phyloP scores from a whole-genome alignment of 2,113 vertebrate species.

The Pholis gunnellus region DNA sequence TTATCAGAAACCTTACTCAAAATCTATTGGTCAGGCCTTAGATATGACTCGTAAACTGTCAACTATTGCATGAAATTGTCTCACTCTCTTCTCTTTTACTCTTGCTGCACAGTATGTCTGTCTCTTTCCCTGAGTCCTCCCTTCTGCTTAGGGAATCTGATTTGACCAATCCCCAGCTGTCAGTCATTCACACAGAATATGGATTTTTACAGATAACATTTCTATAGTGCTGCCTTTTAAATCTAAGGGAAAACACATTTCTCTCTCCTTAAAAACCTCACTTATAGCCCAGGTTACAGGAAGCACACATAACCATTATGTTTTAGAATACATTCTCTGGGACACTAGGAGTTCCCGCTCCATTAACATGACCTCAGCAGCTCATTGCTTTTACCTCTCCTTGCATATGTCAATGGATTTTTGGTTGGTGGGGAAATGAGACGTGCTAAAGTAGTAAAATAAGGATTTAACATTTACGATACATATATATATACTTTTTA shows the following conservation, averaged over 20 bases:
- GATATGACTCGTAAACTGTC: neutral
- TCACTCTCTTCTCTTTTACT: neutral
- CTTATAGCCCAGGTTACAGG: neutral
- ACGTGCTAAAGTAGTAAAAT: neutral
- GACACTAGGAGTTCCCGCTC: neutral
- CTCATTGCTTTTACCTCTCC: constrained; percentile 23
- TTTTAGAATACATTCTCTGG: neutral
- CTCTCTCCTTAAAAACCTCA: neutral
- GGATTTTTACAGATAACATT: constrained; percentile 25
- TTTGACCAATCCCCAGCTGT: constrained; percentile 5
- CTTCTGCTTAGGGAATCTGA: neutral
- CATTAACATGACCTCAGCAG: constrained; percentile 20
- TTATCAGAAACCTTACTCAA: neutral
- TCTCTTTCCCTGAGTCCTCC: neutral
- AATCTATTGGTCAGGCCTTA: neutral
- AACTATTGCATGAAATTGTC: neutral
- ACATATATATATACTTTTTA: neutral
- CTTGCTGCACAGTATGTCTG: neutral
- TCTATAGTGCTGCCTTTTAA: constrained; percentile 11
- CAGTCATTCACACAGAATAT: constrained; percentile 10
- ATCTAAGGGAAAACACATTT: neutral
- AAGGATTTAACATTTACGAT: neutral
- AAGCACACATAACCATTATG: neutral
- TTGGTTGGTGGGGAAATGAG: neutral
- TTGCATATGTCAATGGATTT: constrained; percentile 15